Percentiles rank a stretch among this genome's conserved stretches.
phyloP scores from a whole-genome alignment of 2,888 invertebrate genomes.

The Melolontha melolontha region DNA sequence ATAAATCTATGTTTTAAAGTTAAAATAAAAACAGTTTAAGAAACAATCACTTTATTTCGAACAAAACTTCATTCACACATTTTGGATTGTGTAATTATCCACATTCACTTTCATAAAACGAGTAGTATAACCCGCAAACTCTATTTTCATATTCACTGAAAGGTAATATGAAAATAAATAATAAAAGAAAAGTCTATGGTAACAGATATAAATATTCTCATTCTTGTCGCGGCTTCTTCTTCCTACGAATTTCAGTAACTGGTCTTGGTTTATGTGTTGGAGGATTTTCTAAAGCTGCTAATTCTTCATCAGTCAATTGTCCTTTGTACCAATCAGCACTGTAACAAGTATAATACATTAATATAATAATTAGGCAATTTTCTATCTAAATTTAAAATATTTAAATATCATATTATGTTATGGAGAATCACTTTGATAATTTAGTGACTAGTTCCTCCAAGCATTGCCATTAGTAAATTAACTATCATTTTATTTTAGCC shows the following conservation, averaged over 20 bases:
- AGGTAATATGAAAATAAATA: slow-evolving; percentile 30
- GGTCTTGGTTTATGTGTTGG: slow-evolving; percentile 74
- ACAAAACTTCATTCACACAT: slow-evolving; percentile 5
- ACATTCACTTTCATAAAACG: not conserved
- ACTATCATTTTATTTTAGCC: too few relatives aligned
- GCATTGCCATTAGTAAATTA: too few relatives aligned
- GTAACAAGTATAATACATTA: slow-evolving; percentile 51
- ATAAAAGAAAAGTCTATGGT: slow-evolving; percentile 1
- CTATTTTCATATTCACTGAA: not conserved
- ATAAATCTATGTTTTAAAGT: too few relatives aligned
- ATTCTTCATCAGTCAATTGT: slow-evolving; percentile 81
- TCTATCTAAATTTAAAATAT: too few relatives aligned
- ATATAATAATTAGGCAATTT: not conserved
- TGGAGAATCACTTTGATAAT: too few relatives aligned
- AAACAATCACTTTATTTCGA: slow-evolving; percentile 13
- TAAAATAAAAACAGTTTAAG: not conserved
- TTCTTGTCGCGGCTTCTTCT: slow-evolving; percentile 56
- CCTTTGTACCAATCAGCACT: slow-evolving; percentile 93
- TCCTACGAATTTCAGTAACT: slow-evolving; percentile 67
- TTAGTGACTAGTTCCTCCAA: too few relatives aligned
- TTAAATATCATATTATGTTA: too few relatives aligned
- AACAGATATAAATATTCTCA: not conserved
- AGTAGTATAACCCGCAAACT: not conserved
- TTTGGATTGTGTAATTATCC: not conserved
- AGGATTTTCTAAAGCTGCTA: slow-evolving; percentile 84